phyloP scores from a whole-genome alignment of 2,797 vertebrate species.

The Cryptoprocta ferox region DNA sequence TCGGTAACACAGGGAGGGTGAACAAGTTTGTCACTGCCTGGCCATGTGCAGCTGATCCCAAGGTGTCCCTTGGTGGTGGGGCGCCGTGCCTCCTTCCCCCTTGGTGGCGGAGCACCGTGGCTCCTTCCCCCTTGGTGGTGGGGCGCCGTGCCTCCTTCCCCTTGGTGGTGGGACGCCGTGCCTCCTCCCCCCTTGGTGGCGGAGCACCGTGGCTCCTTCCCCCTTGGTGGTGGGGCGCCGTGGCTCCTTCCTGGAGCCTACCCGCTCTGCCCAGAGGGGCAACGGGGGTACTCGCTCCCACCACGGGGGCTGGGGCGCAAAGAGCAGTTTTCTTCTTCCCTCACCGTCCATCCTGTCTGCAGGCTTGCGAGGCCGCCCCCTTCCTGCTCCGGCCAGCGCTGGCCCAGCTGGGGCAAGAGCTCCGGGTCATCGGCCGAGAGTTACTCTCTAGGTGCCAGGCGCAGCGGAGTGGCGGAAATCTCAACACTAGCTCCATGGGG shows the following conservation, averaged over 20 bases:
- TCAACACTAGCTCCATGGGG: not conserved
- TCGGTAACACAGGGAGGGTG: slow-evolving; percentile 69
- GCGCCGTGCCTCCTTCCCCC: not conserved
- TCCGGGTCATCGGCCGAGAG: accelerated
- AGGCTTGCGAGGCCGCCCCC: not conserved
- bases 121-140: not conserved
- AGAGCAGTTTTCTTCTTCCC: slow-evolving; percentile 55
- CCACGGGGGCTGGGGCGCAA: not conserved
- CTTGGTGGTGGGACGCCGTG: slow-evolving; percentile 16
- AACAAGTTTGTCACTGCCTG: slow-evolving; percentile 79
- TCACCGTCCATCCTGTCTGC: not conserved
- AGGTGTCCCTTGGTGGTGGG: slow-evolving; percentile 58
- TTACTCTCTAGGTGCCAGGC: not conserved
- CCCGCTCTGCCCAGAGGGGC: not conserved
- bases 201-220: not conserved
- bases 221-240: not conserved
- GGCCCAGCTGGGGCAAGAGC: not conserved
- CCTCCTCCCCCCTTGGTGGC: slow-evolving; percentile 35
- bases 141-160: not conserved
- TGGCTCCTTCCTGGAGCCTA: not conserved
- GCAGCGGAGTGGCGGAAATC: not conserved
- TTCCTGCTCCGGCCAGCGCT: accelerated
- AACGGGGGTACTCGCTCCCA: not conserved
- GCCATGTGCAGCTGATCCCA: slow-evolving; percentile 28
- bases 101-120: not conserved